Conservation (phyloP, 2,888 invertebrate genomes). For the Syrista parreyssii region DNA sequence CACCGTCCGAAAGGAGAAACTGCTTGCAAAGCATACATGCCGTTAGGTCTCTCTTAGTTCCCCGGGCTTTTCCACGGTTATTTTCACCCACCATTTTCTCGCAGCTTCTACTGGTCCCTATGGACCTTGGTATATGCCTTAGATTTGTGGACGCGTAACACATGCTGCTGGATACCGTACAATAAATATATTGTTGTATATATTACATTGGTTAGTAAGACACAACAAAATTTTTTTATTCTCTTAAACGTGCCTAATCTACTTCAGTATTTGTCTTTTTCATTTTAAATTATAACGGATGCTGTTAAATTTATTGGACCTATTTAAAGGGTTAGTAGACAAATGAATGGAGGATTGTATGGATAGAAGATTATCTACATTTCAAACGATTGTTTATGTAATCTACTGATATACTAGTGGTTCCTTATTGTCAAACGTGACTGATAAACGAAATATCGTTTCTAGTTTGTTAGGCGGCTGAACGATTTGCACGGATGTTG, state of each 20-base stretch:
- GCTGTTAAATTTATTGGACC: neutral
- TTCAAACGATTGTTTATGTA: neutral
- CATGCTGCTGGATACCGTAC: neutral
- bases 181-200: neutral
- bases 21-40: neutral
- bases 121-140: neutral
- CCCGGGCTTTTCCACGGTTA: slow-evolving; percentile 37
- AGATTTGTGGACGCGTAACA: neutral
- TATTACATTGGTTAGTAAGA: neutral
- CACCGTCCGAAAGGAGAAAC: slow-evolving; percentile 25
- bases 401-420: neutral
- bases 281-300: neutral
- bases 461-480: neutral
- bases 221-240: neutral
- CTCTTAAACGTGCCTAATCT: neutral
- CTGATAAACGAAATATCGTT: neutral
- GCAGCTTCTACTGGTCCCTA: slow-evolving; percentile 21
- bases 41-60: slow-evolving; percentile 12
- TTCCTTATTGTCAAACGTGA: neutral
- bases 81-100: slow-evolving; percentile 34
- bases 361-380: neutral
- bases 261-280: neutral
- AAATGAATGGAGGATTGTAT: neutral
- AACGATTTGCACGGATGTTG: neutral
- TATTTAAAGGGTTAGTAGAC: neutral